Percentiles rank a stretch among this genome's conserved stretches.
Conservation (phyloP, 2,888 invertebrate species). For the Frankliniella intonsa region DNA sequence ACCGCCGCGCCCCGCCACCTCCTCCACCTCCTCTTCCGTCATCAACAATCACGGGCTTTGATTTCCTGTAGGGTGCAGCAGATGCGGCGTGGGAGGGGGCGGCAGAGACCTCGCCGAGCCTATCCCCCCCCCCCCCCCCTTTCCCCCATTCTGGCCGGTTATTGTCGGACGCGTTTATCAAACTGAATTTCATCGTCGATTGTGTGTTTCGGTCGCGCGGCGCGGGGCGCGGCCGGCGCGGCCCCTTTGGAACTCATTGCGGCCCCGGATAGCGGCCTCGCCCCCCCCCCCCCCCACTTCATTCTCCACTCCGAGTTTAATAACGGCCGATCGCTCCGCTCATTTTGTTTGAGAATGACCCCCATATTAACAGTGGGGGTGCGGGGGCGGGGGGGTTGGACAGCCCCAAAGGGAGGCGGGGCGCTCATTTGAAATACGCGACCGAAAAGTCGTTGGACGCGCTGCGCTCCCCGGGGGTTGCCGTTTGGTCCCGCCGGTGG, state of each 20-base stretch:
- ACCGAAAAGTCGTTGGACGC: neutral
- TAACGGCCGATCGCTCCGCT: neutral
- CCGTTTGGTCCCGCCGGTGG: too few relatives aligned
- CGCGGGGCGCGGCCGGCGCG: too few relatives aligned
- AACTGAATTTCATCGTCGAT: too few relatives aligned
- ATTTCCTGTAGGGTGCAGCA: too few relatives aligned
- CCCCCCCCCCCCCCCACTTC: neutral
- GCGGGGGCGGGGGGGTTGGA: neutral
- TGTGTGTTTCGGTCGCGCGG: too few relatives aligned
- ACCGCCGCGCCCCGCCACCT: neutral
- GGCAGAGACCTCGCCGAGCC: too few relatives aligned
- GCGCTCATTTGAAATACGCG: slow-evolving; percentile 8
- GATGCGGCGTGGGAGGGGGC: too few relatives aligned
- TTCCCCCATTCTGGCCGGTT: too few relatives aligned
- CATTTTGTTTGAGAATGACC: slow-evolving; percentile 3
- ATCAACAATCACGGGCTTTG: too few relatives aligned
- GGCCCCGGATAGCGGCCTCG: neutral
- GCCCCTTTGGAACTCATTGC: too few relatives aligned
- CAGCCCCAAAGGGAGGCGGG: neutral
- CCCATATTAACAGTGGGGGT: neutral
- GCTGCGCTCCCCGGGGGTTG: neutral
- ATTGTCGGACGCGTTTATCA: too few relatives aligned
- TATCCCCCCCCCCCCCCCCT: too few relatives aligned
- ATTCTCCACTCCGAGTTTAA: neutral
- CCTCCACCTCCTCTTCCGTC: neutral